Base-by-base conservation (phyloP, 2,797 vertebrate genomes). In the Xiphophorus birchmanni region DNA sequence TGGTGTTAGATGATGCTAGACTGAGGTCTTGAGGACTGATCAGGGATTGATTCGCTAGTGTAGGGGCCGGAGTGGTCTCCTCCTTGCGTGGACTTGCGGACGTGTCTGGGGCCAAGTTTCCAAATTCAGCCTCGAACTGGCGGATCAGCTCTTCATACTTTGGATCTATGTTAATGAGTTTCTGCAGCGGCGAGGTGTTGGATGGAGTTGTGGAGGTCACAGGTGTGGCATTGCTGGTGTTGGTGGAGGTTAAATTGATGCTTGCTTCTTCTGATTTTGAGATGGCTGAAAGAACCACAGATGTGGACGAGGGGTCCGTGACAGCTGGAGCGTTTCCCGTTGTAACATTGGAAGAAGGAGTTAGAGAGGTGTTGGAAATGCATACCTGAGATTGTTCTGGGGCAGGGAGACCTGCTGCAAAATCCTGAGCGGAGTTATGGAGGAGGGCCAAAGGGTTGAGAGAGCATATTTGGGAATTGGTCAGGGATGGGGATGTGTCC, bases 41-140 rank as follows among this genome's bases (percentile, higher is more conserved):
- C 80, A 90, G 85, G 78, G 92, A 88, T 69, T 85, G 88, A 52
- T 82, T 91, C 40, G 67, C 87, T 47, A 21, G 75, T 76, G 87
- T 87, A 88, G 80, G 84, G 75, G 76, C 78, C 78, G 87, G 74
- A 67, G 79, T 80, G 47, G 73, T 87, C 75, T 73, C 88, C 58
- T 86, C 86, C 60, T 89, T 78, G 76, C 91, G 83, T 88, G 94
- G 0, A 91, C 65, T 78, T 86, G 84, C 48, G 91, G 93, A 52
- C 87, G 17, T 87, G 1, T 95, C 94, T 0, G 93, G 79, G 81
- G 83, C 82, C 1, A 93, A 79, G 21, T 95, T 97, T 83, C 97
- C 98, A 75, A 99, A 99, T 92, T 99, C 98, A 0, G 97, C 98
- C 94, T 99, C 98, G 78, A 99, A 98, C 90, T 98, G 98, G 78